Conservation (phyloP, 1,140 invertebrate species). For the Homalodisca vitripennis region DNA sequence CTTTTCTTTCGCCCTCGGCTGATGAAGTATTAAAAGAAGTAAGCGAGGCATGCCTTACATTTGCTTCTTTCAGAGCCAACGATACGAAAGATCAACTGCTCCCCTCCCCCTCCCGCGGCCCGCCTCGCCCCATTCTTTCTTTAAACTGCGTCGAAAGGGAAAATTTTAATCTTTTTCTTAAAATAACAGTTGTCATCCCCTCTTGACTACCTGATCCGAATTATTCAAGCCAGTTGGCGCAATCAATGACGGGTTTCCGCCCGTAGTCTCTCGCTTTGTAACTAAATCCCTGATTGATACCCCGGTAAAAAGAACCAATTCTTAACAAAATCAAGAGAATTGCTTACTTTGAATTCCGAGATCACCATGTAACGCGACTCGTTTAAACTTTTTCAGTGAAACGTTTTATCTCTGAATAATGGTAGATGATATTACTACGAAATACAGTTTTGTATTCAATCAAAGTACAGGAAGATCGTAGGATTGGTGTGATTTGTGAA, state of each 20-base stretch:
- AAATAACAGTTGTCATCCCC: slow-evolving; percentile 24
- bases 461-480: no score
- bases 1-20: slow-evolving; percentile 27
- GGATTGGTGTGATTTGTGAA: no score
- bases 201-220: slow-evolving; percentile 21
- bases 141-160: not conserved
- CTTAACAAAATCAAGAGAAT: no score
- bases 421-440: no score
- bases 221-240: slow-evolving; percentile 11
- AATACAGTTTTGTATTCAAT: no score
- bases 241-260: not conserved
- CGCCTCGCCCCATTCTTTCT: not conserved
- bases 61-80: slow-evolving; percentile 28
- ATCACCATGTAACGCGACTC: no score
- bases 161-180: slow-evolving; percentile 26
- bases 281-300: no score
- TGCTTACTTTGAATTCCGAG: no score
- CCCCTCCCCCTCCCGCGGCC: not conserved
- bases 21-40: slow-evolving; percentile 31
- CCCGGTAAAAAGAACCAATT: no score
- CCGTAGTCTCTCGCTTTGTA: no score
- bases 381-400: no score
- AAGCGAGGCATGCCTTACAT: slow-evolving; percentile 6
- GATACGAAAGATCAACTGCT: slow-evolving; percentile 23
- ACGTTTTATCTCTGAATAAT: no score